phyloP scores from a whole-genome alignment of 2,888 invertebrate species.

The Lasius fuliginosus region DNA sequence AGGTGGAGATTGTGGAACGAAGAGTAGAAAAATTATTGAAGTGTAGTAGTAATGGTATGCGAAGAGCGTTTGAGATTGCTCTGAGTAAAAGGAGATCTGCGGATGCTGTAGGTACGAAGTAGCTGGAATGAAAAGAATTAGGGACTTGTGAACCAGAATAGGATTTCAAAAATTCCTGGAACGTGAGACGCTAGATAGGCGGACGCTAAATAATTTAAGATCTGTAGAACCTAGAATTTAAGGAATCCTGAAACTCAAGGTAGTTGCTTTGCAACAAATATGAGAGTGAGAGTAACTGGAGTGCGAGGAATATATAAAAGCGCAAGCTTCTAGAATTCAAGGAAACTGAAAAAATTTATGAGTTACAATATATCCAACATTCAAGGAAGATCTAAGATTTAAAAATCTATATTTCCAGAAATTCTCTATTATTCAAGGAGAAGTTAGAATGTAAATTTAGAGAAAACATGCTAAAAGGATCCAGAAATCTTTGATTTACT shows the following conservation, averaged over 20 bases:
- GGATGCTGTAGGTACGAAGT: background rate
- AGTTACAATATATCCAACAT: conserved; percentile 6
- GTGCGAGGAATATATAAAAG: conserved; percentile 23
- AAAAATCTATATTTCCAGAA: background rate
- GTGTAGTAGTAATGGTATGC: background rate
- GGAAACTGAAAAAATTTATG: conserved; percentile 1
- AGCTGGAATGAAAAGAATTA: conserved; percentile 37
- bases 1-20: conserved; percentile 33
- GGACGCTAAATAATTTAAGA: conserved; percentile 28
- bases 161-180: conserved; percentile 21
- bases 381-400: background rate
- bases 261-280: conserved; percentile 29
- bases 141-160: background rate
- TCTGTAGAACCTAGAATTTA: conserved; percentile 29
- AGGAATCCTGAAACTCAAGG: conserved; percentile 4
- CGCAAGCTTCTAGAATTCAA: background rate
- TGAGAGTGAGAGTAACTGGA: background rate
- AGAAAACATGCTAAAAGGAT: background rate
- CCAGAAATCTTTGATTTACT: background rate
- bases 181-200: conserved; percentile 13
- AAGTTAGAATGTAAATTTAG: background rate
- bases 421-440: background rate
- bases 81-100: conserved; percentile 20
- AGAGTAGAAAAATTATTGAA: conserved; percentile 37
- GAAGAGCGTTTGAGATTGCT: conserved; percentile 28